Base-by-base conservation (phyloP, 1,140 invertebrate species). In the Drosophila obscura region DNA sequence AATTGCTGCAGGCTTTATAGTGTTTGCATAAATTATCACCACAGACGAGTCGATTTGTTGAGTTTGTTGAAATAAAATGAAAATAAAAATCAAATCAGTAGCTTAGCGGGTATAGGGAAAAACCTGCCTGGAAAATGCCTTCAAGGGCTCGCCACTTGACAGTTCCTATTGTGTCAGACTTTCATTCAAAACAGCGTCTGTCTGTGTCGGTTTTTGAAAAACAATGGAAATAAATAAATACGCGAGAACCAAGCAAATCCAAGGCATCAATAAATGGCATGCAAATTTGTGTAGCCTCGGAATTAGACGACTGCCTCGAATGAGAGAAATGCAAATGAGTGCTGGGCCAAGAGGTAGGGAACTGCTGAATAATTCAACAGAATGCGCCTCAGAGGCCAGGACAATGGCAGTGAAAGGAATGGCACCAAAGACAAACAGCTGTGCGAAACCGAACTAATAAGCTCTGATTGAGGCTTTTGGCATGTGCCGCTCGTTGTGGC, bases 321-420 rank as follows among this genome's bases (percentile, higher is more conserved):
- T 78, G 66, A 75, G 56, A 66, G 83, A 72, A 80, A 87, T 73
- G 76, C 80, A 84, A 84, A 84, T 84, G 59, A 82, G 61, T 77
- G 64, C 22, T 39, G 45, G 53, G 19, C 9, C 48, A 53, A 11
- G 49, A 13, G 11, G 41, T 28, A 13, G 6, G 41, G 22, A 69
- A 49, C 72, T 87, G 64, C 28, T 88, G 83, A 88, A 88, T 88
- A 60, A 88, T 88, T 88, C 83, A 88, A 39, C 68, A 88, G 79
- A 62, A 88, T 83, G 64, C 53, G 60, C 35, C 44, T 26, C 22
- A 49, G 45, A 55, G 62, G 11, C 35, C 4, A 39, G 28, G 31
- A 39, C 16, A 41, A 39, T 6, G 28, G 16, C 31, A 22, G 19
- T 0, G 15, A 16, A 41, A 1, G 22, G 16, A 19, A 19, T 1